Evolutionary conservation across 2,888 invertebrate genomes (phyloP), one percentile per base, ranked within the genome.

Genomic region (Crematogaster levior): DNA sequence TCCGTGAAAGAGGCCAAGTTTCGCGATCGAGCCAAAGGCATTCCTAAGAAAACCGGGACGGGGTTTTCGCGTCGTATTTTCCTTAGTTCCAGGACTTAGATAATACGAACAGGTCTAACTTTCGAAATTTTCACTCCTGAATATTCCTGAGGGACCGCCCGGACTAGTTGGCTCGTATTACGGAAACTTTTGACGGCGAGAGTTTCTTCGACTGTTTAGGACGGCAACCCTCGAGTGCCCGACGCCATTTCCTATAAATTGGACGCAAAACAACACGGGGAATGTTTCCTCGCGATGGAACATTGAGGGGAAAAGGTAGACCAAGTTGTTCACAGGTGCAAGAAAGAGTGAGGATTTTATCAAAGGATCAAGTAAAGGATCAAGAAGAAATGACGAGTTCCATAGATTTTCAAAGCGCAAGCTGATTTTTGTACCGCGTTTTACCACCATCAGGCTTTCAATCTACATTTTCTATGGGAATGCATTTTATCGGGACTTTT

Each of bases 171-270:
- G 81, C 63, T 53, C 79, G 63, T 53, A 77, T 61, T 61, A 43
- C 34, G 81, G 34, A 81, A 81, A 81, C 79, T 75, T 79, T 75
- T 61, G 79, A 81, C 77, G 80, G 68, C 82, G 56, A 24, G 63
- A 68, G 72, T 72, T 82, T 68, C 68, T 66, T 53, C 48, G 60
- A 81, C 70, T 82, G 82, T 81, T 84, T 88, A 88, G 85, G 58
- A 73, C 81, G 70, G 73, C 77, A 85, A 79, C 56, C 85, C 82
- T 79, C 82, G 82, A 77, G 80, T 83, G 80, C 80, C 77, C 83
- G 80, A 79, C 84, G 81, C 81, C 84, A 66, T 79, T 82, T 84
- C 86, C 87, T 88, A 90, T 87, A 88, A 91, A 91, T 90, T 89
- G 88, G 86, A 89, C 84, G 84, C 84, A 85, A 90, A 90, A 89